These are phyloP conservation scores for Cyprinodon variegatus DNA, from an alignment of 2,113 vertebrate genomes.

Conservation along the genomic window DNA sequence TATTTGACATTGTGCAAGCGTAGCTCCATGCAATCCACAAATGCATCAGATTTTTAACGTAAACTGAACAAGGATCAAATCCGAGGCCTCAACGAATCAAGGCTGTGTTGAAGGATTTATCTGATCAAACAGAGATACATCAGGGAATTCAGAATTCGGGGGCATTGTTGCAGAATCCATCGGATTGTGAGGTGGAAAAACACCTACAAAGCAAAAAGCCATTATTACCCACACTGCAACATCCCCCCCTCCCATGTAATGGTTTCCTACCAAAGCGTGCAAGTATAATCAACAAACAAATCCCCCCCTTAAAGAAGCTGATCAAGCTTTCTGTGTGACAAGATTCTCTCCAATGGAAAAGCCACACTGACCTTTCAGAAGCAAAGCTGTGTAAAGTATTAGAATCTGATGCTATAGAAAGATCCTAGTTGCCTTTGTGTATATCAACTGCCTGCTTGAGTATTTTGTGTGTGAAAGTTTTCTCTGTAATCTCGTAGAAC, in stretches of 20 bases:
- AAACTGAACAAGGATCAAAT: constrained; percentile 20
- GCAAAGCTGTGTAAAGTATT: constrained; percentile 97
- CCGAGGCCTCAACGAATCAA: constrained; percentile 6
- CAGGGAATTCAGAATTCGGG: constrained; percentile 28
- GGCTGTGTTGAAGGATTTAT: constrained; percentile 21
- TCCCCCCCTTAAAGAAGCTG: constrained; percentile 21
- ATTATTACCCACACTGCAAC: constrained; percentile 71
- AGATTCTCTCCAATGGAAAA: constrained; percentile 67
- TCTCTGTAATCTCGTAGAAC: constrained; percentile 96
- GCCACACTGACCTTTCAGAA: constrained; percentile 89
- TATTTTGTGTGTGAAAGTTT: constrained; percentile 97
- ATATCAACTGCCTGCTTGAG: constrained; percentile 99
- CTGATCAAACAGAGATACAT: constrained; percentile 20
- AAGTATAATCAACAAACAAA: constrained; percentile 41
- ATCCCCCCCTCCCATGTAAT: constrained; percentile 43
- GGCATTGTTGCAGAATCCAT: constrained; percentile 59
- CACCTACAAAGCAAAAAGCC: constrained; percentile 72
- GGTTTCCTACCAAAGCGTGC: constrained; percentile 71
- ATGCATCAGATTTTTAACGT: constrained; percentile 67
- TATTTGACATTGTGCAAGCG: constrained; percentile 50
- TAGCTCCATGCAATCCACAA: constrained; percentile 58
- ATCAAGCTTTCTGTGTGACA: constrained; percentile 82
- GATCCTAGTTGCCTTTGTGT: constrained; percentile 99
- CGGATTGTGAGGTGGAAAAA: constrained; percentile 62
- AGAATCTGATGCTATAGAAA: constrained; percentile 98